Evolutionary conservation across 2,797 vertebrate genomes (phyloP), one percentile per base, ranked within the genome.

Genomic region (Melanotaenia maccullochi): DNA sequence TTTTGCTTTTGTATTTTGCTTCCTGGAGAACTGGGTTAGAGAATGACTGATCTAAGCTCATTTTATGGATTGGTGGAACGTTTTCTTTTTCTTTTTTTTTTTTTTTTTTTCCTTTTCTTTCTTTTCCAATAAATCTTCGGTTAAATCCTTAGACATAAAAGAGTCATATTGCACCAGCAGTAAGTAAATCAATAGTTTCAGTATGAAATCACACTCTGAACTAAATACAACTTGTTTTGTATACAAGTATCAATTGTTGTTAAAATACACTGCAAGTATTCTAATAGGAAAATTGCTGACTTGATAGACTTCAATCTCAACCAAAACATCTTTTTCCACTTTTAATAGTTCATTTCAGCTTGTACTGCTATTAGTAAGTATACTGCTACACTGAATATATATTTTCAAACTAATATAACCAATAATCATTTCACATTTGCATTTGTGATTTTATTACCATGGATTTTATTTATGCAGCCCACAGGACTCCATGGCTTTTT

Each of bases 261-360:
- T 60, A 58, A 80, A 74, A 72, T 68, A 70, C 42, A 67, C 69
- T 49, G 68, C 52, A 81, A 33, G 60, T 73, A 67, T 67, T 77
- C 51, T 62, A 73, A 78, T 54, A 68, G 30, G 18, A 78, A 71
- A 84, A 60, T 79, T 61, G 64, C 4, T 61, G 64, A 33, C 65
- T 60, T 36, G 63, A 73, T 68, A 70, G 62, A 65, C 28, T 66
- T 14, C 58, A 72, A 40, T 61, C 68, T 5, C 9, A 71, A 35
- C 14, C 52, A 52, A 24, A 73, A 12, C 51, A 40, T 60, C 18
- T 9, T 9, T 16, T 61, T 58, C 59, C 9, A 49, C 44, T 28
- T 63, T 28, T 18, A 40, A 18, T 22, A 44, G 67, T 12, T 30
- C 7, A 56, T 57, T 33, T 25, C 49, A 25, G 14, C 22, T 32